These are phyloP conservation scores for Muscicapa adusta DNA, from an alignment of 2,113 vertebrate species.

Conservation along the genomic window DNA sequence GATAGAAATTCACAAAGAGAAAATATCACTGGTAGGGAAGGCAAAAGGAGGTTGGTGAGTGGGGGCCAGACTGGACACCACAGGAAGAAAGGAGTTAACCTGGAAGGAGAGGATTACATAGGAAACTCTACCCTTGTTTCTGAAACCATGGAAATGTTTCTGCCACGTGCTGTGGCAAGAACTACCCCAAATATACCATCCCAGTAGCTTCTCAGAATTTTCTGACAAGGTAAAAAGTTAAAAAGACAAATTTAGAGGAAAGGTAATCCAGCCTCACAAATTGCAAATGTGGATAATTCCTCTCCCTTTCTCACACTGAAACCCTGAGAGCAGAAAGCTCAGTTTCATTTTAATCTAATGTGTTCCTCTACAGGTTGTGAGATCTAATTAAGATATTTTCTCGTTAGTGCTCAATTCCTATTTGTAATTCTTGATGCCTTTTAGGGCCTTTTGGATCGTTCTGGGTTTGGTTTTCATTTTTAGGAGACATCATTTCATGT, in stretches of 20 bases:
- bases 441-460: background rate
- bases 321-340: constrained; percentile 1
- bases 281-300: background rate
- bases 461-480: background rate
- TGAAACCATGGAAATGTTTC: constrained; percentile 1
- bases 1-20: constrained; percentile 59
- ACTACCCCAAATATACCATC: background rate
- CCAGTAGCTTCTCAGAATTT: background rate
- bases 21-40: background rate
- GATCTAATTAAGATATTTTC: constrained; percentile 53
- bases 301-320: background rate
- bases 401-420: background rate
- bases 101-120: background rate
- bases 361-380: constrained; percentile 8
- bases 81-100: background rate
- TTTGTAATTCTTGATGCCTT: background rate
- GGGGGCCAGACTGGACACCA: background rate
- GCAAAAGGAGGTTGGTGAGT: background rate
- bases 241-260: constrained; percentile 22
- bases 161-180: background rate
- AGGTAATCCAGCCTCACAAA: constrained; percentile 9
- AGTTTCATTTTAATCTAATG: constrained; percentile 1
- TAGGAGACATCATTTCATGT: background rate
- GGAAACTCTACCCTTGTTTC: background rate
- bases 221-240: constrained; percentile 26